phyloP scores from a whole-genome alignment of 2,797 vertebrate genomes.

The Hydrophis major region DNA sequence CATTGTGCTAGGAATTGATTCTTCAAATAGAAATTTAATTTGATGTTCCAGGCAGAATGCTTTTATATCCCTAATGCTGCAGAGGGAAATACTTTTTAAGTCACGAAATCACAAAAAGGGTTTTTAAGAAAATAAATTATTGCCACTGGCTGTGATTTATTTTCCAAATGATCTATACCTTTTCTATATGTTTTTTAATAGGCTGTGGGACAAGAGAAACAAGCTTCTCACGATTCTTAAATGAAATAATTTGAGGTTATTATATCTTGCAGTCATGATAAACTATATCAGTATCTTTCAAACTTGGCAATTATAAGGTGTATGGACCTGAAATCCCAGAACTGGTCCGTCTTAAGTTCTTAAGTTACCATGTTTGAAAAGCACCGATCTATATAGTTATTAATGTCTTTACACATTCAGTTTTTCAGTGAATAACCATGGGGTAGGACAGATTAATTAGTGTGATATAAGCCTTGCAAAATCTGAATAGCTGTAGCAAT shows the following conservation, averaged over 20 bases:
- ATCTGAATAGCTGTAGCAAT: neutral
- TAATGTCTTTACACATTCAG: neutral
- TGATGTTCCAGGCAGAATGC: neutral
- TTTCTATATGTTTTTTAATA: neutral
- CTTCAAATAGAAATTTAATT: neutral
- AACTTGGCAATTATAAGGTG: neutral
- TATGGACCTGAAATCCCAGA: neutral
- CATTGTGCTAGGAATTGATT: neutral
- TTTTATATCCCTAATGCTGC: neutral
- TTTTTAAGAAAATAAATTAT: neutral
- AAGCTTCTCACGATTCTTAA: neutral
- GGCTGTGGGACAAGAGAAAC: neutral
- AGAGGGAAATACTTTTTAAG: neutral
- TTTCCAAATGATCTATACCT: neutral
- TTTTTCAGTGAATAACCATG: neutral
- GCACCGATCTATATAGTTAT: neutral
- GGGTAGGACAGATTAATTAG: neutral
- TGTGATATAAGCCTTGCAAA: neutral
- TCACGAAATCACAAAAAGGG: neutral
- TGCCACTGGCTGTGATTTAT: neutral
- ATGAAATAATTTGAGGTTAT: neutral
- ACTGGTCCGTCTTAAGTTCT: neutral
- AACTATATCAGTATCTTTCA: neutral
- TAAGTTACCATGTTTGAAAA: neutral
- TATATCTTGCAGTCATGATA: neutral